Evolutionary conservation across 2,113 vertebrate species (phyloP).

Genomic region (Urocolius indicus): DNA sequence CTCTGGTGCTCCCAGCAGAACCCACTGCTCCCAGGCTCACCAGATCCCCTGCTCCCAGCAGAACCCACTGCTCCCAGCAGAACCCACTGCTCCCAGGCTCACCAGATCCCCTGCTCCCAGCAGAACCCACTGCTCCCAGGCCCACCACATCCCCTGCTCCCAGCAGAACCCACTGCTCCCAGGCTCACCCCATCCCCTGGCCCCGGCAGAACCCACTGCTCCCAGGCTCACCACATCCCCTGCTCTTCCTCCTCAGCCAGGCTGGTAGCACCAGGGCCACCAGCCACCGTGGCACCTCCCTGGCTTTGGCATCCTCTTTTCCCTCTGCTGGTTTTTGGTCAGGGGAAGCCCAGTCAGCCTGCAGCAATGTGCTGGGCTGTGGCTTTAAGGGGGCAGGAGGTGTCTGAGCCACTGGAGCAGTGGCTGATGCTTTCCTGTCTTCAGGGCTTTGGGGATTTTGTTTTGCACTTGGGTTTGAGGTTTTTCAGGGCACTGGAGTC

Average conservation of each 20-base stretch:
- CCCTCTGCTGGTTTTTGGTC: neutral
- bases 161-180: too few relatives aligned
- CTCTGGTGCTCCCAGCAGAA: too few relatives aligned
- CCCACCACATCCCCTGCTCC: fast-evolving
- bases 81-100: too few relatives aligned
- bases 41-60: too few relatives aligned
- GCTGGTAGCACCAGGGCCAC: fast-evolving
- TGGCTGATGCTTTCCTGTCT: neutral
- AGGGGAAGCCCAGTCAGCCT: too few relatives aligned
- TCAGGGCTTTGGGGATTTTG: too few relatives aligned
- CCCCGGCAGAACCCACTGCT: too few relatives aligned
- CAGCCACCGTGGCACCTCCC: neutral
- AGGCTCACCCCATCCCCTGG: too few relatives aligned
- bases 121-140: neutral
- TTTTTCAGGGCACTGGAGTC: neutral
- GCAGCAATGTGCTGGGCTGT: too few relatives aligned
- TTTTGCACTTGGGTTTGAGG: neutral
- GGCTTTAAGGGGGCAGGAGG: neutral
- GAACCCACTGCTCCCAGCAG: fast-evolving
- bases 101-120: too few relatives aligned
- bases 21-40: neutral
- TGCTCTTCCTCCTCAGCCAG: neutral
- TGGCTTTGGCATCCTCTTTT: neutral
- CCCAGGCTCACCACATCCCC: fast-evolving
- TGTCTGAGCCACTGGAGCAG: neutral